Percentiles rank a stretch among this genome's conserved stretches.
Evolutionary conservation across 2,113 vertebrate genomes (phyloP).

Genomic region (Scatophagus argus): DNA sequence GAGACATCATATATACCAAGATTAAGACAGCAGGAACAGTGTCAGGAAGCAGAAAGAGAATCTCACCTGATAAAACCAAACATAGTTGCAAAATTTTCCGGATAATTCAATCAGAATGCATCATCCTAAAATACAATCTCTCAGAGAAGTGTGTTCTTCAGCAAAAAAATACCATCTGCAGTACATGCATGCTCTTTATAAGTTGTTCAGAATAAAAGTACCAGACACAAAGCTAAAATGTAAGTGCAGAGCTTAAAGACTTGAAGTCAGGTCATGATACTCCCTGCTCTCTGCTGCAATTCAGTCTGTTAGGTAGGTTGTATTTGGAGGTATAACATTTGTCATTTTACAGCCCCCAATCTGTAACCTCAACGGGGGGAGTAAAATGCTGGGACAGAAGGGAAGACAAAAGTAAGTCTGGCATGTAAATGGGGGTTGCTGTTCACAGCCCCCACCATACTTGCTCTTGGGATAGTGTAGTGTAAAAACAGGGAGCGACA

Average conservation of each 20-base stretch:
- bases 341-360: conserved; percentile 64
- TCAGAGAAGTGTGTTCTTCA: conserved; percentile 18
- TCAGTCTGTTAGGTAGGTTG: conserved; percentile 21
- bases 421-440: conserved; percentile 53
- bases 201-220: conserved; percentile 13
- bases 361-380: conserved; percentile 66
- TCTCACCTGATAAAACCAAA: conserved; percentile 12
- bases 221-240: conserved; percentile 5
- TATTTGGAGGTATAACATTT: conserved; percentile 58
- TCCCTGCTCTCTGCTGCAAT: conserved; percentile 8
- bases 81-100: conserved; percentile 11
- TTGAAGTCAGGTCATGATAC: background rate
- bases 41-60: conserved; percentile 9
- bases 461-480: conserved; percentile 66
- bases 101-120: background rate
- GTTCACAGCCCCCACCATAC: conserved; percentile 33
- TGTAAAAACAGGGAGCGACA: conserved; percentile 44
- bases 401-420: conserved; percentile 69
- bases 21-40: conserved; percentile 25
- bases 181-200: conserved; percentile 24
- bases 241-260: conserved; percentile 20
- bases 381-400: conserved; percentile 57
- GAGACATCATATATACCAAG: conserved; percentile 11
- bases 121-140: background rate
- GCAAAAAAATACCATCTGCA: conserved; percentile 30